Conservation (phyloP, 2,113 vertebrate genomes). For the Sorex fumeus region DNA sequence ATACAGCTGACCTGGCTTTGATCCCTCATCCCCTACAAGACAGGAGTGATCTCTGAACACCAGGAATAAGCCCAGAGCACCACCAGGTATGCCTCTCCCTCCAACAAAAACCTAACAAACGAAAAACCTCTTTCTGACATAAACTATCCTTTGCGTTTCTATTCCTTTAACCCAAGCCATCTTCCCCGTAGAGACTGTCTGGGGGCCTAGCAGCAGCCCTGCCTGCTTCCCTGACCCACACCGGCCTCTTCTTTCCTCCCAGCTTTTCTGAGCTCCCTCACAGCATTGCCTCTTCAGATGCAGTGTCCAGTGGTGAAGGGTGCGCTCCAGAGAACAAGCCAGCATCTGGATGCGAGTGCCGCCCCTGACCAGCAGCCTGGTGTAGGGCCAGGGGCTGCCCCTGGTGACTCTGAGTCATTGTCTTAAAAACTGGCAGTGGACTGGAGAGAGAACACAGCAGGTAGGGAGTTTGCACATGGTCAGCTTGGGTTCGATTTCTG, state of each 20-base stretch:
- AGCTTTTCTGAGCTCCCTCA: not conserved
- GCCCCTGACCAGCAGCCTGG: not conserved
- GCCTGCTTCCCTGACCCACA: not conserved
- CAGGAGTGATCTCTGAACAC: conserved; percentile 16
- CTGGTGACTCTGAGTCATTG: too few relatives aligned
- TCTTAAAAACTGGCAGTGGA: too few relatives aligned
- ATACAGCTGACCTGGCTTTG: too few relatives aligned
- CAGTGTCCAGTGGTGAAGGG: too few relatives aligned
- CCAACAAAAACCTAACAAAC: not conserved
- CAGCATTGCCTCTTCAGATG: not conserved
- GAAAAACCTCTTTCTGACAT: conserved; percentile 1
- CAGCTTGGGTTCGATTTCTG: too few relatives aligned
- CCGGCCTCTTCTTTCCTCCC: not conserved
- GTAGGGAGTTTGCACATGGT: too few relatives aligned
- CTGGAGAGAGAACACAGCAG: too few relatives aligned
- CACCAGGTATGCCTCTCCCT: not conserved
- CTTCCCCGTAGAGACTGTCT: not conserved
- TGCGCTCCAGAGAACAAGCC: not conserved
- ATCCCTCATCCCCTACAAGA: too few relatives aligned
- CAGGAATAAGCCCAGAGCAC: too few relatives aligned
- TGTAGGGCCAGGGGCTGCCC: too few relatives aligned
- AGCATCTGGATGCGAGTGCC: not conserved
- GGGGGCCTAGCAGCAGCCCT: not conserved
- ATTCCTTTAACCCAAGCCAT: conserved; percentile 47
- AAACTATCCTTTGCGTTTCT: conserved; percentile 52